Evolutionary conservation across 2,888 invertebrate species (phyloP), one percentile per base, ranked within the genome.

Genomic region (Lacanobia wlatinum): DNA sequence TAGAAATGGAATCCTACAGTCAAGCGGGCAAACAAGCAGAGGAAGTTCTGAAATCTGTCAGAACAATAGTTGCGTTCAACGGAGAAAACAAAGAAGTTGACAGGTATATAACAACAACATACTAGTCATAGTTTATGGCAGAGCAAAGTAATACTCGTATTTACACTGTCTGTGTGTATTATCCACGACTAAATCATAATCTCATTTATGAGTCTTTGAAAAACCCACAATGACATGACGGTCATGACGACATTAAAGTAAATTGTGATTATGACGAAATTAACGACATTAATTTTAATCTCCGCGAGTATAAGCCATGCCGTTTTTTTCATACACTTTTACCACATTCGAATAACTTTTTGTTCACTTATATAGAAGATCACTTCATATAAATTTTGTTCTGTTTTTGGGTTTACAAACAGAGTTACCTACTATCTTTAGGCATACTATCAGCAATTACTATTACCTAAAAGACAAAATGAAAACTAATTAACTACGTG

Each of bases 21-120:
- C 97, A 97, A 84, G 98, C 98, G 0, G 98, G 98, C 1, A 96
- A 96, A 70, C 97, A 98, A 38, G 98, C 98, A 1, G 98, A 98
- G 90, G 98, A 98, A 91, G 98, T 98, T 0, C 93, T 98, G 38
- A 97, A 97, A 63, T 97, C 98, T 2, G 97, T 98, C 7, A 96
- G 97, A 76, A 98, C 98, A 0, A 97, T 98, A 0, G 95, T 98
- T 2, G 97, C 98, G 0, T 98, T 98, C 87, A 97, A 97, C 21
- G 98, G 98, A 3, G 97, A 98, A 90, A 93, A 94, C 50, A 98
- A 97, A 88, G 98, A 98, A 93, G 96, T 97, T 0, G 96, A 97
- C 34, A 96, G 97, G 90, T 97, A 96, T 48, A 46, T 28, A 38
- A 43, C 34, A 59, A 28, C 23, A 61, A 16, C 2, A 23, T 18